Base-by-base conservation (phyloP, 2,888 invertebrate genomes). In the Clanis bilineata region DNA sequence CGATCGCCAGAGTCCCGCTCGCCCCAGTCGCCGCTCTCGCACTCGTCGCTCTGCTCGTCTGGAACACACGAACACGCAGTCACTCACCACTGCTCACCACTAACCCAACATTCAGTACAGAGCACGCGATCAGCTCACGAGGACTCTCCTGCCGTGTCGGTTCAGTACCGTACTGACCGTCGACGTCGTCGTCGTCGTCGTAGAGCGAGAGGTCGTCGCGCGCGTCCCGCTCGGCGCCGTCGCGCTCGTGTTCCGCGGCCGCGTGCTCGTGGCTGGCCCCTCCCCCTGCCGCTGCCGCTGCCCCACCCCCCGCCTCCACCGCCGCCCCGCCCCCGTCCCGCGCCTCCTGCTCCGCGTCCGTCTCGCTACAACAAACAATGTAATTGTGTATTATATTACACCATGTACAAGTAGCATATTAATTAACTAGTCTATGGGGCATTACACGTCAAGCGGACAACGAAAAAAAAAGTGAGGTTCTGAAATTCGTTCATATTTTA, bases 31-130 rank as follows among this genome's bases (percentile, higher is more conserved):
- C 73, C 81, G 39, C 73, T 74, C 57, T 78, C 83, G 2, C 69
- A 74, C 59, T 83, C 84, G 66, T 81, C 82, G 67, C 83, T 85
- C 59, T 74, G 71, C 38, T 82, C 83, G 57, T 81, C 84, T 83
- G 76, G 1, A 69, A 71, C 9, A 22, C 15, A 9, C 25, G 3
- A 7, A 39, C 2, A 1, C 1, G 1, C 9, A 43, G 12, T 23
- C 41, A 3, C 0, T n/a, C 10, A 32, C 15, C 21, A 36, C n/a
- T n/a, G 32, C 28, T 28, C 32, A 62, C 63, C 66, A 32, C 6
- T 6, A 1, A n/a, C n/a, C n/a, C n/a, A n/a, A n/a, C n/a, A n/a
- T n/a, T n/a, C n/a, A n/a, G n/a, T n/a, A n/a, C n/a, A n/a, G n/a
- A n/a, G n/a, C n/a, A n/a, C n/a, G n/a, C n/a, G n/a, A n/a, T n/a